Conservation (phyloP, 1,140 invertebrate species). For the Wiebesia pumilae region DNA sequence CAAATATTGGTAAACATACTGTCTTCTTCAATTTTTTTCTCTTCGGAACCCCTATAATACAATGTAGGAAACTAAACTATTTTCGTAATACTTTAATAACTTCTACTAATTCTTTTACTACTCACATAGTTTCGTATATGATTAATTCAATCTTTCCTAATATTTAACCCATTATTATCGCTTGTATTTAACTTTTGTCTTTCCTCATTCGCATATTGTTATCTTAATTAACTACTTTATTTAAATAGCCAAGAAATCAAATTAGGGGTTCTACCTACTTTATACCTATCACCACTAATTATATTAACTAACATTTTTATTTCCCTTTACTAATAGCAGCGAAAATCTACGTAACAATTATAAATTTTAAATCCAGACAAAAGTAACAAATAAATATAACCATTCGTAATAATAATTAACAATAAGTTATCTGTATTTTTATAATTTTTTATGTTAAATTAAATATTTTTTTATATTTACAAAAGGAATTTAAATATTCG, state of each 20-base stretch:
- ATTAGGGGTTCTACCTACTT: not conserved
- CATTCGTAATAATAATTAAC: too few species aligned
- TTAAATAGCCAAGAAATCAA: not conserved
- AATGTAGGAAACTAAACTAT: not conserved
- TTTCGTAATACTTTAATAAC: not conserved
- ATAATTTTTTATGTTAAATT: too few species aligned
- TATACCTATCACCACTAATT: not conserved
- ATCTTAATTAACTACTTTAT: not conserved
- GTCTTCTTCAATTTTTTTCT: not conserved
- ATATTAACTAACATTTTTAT: not conserved
- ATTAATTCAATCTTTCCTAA: not conserved
- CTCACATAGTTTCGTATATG: not conserved
- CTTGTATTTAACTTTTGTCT: not conserved
- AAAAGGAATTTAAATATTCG: not conserved
- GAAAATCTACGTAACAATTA: not conserved
- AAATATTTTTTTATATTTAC: not conserved
- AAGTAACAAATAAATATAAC: not conserved
- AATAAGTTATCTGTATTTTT: too few species aligned
- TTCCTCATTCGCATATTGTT: not conserved
- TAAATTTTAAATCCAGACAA: not conserved
- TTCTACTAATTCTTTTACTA: not conserved
- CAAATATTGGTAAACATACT: too few species aligned
- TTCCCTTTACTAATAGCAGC: not conserved
- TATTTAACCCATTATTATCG: not conserved
- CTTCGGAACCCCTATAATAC: not conserved